Conservation (phyloP, 2,888 invertebrate species). For the Hirtodrosophila trivittata region DNA sequence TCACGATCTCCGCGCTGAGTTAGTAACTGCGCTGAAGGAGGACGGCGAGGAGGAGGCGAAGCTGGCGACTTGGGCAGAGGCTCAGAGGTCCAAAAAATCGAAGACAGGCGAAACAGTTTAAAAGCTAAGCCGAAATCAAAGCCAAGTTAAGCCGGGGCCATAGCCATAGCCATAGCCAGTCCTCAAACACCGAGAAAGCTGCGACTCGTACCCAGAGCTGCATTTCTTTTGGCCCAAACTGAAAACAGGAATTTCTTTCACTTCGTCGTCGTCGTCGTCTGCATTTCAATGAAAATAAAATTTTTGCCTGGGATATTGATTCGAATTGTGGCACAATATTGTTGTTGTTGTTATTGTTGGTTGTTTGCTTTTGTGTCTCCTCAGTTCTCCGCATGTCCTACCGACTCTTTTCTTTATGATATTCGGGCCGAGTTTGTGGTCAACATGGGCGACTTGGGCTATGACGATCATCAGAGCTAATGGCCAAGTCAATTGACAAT, state of each 20-base stretch:
- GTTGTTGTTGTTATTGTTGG: slow-evolving; percentile 2
- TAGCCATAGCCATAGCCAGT: slow-evolving; percentile 24
- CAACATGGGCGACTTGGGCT: slow-evolving; percentile 20
- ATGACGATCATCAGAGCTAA: slow-evolving; percentile 57
- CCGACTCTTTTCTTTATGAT: slow-evolving; percentile 22
- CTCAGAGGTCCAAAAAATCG: slow-evolving; percentile 54
- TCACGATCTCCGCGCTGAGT: slow-evolving; percentile 83
- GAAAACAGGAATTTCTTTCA: slow-evolving; percentile 74
- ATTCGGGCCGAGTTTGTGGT: too few relatives aligned
- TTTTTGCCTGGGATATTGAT: slow-evolving; percentile 62
- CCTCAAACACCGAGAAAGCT: slow-evolving; percentile 70
- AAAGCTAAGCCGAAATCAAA: slow-evolving; percentile 54
- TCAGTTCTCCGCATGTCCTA: slow-evolving; percentile 16
- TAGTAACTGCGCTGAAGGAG: slow-evolving; percentile 73
- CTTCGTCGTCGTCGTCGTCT: slow-evolving; percentile 56
- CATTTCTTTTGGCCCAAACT: slow-evolving; percentile 66
- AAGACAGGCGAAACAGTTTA: slow-evolving; percentile 50
- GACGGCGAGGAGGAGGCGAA: slow-evolving; percentile 5
- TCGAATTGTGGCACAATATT: slow-evolving; percentile 64
- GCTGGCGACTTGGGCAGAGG: slow-evolving; percentile 2
- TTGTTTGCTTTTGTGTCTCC: background rate
- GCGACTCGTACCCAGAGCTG: slow-evolving; percentile 33
- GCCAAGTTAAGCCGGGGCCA: slow-evolving; percentile 48
- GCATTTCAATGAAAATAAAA: slow-evolving; percentile 75
- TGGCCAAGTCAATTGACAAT: slow-evolving; percentile 82